phyloP scores from a whole-genome alignment of 2,113 vertebrate genomes.

The Prunella himalayana region DNA sequence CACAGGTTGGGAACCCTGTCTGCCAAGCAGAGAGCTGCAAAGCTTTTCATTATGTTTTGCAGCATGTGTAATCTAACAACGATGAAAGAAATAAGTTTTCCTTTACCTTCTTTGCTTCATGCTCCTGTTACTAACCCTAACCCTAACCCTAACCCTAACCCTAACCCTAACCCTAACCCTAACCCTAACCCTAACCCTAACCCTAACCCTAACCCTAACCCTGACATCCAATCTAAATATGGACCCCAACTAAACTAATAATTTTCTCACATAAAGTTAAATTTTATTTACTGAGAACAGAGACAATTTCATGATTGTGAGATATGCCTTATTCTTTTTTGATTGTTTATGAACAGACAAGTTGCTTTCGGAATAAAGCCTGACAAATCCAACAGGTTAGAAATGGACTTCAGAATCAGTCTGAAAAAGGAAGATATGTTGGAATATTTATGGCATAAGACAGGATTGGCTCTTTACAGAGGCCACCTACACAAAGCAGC shows the following conservation, averaged over 20 bases:
- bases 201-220: no score
- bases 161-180: no score
- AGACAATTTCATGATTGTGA: neutral
- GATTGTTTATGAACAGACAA: neutral
- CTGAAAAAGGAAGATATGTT: neutral
- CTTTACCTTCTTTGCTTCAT: neutral
- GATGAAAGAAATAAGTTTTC: neutral
- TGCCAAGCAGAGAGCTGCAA: neutral
- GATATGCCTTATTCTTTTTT: neutral
- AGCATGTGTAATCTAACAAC: neutral
- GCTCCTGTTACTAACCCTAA: no score
- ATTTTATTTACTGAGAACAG: neutral
- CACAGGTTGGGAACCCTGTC: neutral
- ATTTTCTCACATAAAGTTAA: neutral
- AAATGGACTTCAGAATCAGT: neutral
- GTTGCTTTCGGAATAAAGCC: neutral
- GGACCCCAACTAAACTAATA: neutral
- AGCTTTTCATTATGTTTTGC: neutral
- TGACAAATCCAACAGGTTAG: neutral
- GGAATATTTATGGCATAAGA: neutral
- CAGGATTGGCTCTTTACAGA: neutral
- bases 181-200: no score
- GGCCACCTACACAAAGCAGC: neutral
- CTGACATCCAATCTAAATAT: neutral
- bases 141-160: no score